A percentile compares a stretch with the other conserved stretches of the same genome.
phyloP scores from a whole-genome alignment of 1,140 invertebrate genomes.

The Drosophila quadrilineata region DNA sequence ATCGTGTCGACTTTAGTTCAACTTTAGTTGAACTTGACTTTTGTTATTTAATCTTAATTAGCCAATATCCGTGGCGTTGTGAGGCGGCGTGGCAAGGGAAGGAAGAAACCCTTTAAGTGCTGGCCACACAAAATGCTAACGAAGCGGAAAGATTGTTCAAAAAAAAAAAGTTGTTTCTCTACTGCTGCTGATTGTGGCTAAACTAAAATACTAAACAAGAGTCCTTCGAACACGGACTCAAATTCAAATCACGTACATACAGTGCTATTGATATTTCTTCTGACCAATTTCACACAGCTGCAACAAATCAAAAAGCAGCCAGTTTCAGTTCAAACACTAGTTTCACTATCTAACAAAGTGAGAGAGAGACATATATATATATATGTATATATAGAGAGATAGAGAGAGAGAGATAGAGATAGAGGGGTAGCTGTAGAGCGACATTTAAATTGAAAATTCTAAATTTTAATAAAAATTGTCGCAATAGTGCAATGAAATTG shows the following conservation, averaged over 20 bases:
- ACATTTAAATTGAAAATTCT: constrained; percentile 75
- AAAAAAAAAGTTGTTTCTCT: too few relatives aligned
- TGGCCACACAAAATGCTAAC: too few relatives aligned
- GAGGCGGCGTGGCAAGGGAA: too few relatives aligned
- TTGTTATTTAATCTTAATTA: too few relatives aligned
- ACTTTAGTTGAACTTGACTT: too few relatives aligned
- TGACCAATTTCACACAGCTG: constrained; percentile 71
- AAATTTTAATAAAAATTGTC: constrained; percentile 79
- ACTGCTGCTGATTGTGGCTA: constrained; percentile 3
- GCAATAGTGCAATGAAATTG: constrained; percentile 73
- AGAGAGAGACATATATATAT: neutral
- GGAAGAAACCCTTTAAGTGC: too few relatives aligned
- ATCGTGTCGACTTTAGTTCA: too few relatives aligned
- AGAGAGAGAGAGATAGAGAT: constrained; percentile 2
- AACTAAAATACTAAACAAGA: neutral
- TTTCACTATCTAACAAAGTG: too few relatives aligned
- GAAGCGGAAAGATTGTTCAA: too few relatives aligned
- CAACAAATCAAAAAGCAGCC: constrained; percentile 71
- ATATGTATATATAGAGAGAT: constrained; percentile 25
- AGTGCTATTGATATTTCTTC: constrained; percentile 62
- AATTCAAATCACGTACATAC: constrained; percentile 68
- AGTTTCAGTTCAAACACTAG: constrained; percentile 4
- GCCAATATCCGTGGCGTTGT: too few relatives aligned
- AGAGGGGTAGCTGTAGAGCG: constrained; percentile 19
- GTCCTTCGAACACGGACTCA: too few relatives aligned